These are phyloP conservation scores for Antechinus stuartii DNA, from an alignment of 2,113 vertebrate species.

Conservation along the genomic window DNA sequence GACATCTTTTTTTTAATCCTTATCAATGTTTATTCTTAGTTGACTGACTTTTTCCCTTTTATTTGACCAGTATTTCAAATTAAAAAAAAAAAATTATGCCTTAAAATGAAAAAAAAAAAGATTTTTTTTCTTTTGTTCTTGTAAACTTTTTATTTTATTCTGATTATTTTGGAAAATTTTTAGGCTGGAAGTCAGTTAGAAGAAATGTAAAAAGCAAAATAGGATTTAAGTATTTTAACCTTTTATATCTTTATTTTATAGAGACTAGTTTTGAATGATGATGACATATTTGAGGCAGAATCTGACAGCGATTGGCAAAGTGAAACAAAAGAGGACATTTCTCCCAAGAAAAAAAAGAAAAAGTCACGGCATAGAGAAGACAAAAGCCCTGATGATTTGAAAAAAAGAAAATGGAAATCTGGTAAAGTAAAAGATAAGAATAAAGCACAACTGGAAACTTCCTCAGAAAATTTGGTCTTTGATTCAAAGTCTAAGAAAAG, in stretches of 20 bases:
- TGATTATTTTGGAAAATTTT: slow-evolving; percentile 13
- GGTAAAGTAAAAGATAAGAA: slow-evolving; percentile 90
- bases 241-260: slow-evolving; percentile 76
- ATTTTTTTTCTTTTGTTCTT: slow-evolving; percentile 18
- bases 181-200: neutral
- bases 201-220: neutral
- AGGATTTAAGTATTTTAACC: neutral
- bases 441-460: slow-evolving; percentile 84
- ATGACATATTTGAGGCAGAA: slow-evolving; percentile 93
- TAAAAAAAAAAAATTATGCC: neutral
- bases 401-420: slow-evolving; percentile 89
- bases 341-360: slow-evolving; percentile 92
- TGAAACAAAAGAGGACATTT: slow-evolving; percentile 86
- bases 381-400: slow-evolving; percentile 77
- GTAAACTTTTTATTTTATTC: slow-evolving; percentile 32
- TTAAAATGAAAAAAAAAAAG: neutral
- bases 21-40: neutral
- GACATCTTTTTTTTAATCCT: too few species aligned
- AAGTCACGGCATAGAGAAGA: slow-evolving; percentile 83
- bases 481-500: slow-evolving; percentile 87
- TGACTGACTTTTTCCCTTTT: neutral
- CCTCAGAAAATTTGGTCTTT: slow-evolving; percentile 77
- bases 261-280: slow-evolving; percentile 89
- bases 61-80: neutral
- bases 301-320: slow-evolving; percentile 90